These are phyloP conservation scores for Agelaius tricolor DNA, from an alignment of 2,113 vertebrate species.

Conservation along the genomic window DNA sequence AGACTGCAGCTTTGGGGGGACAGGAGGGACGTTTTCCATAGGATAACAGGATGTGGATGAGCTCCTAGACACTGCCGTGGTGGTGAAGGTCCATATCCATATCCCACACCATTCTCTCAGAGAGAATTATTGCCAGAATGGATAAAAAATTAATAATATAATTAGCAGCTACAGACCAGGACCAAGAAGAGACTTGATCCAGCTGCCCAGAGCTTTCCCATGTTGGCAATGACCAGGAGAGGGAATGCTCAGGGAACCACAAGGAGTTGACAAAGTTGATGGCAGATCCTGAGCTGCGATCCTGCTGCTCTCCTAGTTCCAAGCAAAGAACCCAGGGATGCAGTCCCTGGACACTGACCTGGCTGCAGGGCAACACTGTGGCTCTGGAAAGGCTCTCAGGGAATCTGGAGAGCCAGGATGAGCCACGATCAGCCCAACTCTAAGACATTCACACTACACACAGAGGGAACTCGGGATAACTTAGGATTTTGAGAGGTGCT, in stretches of 20 bases:
- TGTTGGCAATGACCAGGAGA: accelerated
- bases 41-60: accelerated
- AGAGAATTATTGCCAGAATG: neutral
- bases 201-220: neutral
- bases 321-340: neutral
- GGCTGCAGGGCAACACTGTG: accelerated
- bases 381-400: neutral
- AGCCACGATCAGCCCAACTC: accelerated
- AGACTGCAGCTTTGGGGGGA: accelerated
- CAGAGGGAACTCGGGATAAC: accelerated
- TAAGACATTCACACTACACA: accelerated
- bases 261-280: accelerated
- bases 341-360: neutral
- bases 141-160: neutral
- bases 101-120: neutral
- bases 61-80: accelerated
- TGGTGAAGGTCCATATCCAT: neutral
- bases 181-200: neutral
- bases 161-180: neutral
- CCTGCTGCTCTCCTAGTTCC: neutral
- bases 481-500: neutral
- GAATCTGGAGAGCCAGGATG: neutral
- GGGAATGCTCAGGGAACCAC: neutral
- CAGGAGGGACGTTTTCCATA: neutral
- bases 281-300: neutral